Evolutionary conservation across 2,113 vertebrate species (phyloP).

Genomic region (Stegostoma tigrinum): DNA sequence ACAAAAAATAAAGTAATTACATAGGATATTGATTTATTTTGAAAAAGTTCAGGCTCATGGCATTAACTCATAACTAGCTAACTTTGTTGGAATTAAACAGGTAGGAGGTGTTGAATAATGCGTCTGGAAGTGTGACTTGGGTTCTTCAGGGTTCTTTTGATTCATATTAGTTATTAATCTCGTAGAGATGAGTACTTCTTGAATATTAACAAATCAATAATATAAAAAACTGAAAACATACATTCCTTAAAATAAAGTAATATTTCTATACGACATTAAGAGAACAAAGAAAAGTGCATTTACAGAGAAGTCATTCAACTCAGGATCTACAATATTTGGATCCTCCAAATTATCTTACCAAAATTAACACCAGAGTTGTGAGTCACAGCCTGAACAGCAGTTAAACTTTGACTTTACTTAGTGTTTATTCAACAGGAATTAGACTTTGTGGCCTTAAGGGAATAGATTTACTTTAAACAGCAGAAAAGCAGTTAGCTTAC

Average conservation of each 20-base stretch:
- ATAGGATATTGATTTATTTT: background rate
- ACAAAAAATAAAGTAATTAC: background rate
- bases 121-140: background rate
- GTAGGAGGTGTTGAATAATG: background rate
- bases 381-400: background rate
- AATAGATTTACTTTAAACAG: constrained; percentile 20
- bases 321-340: background rate
- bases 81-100: background rate
- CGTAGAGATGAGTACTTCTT: background rate
- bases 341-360: background rate
- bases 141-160: background rate
- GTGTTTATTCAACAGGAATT: constrained; percentile 13
- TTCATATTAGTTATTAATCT: background rate
- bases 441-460: background rate
- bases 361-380: background rate
- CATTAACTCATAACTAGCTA: constrained; percentile 24
- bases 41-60: background rate
- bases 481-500: background rate
- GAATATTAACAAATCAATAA: background rate
- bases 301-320: background rate
- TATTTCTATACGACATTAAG: background rate
- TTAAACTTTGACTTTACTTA: background rate
- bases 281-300: background rate
- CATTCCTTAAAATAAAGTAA: background rate
- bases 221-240: background rate